Conservation (phyloP, 2,797 vertebrate species). For the Arctocebus calabarensis region DNA sequence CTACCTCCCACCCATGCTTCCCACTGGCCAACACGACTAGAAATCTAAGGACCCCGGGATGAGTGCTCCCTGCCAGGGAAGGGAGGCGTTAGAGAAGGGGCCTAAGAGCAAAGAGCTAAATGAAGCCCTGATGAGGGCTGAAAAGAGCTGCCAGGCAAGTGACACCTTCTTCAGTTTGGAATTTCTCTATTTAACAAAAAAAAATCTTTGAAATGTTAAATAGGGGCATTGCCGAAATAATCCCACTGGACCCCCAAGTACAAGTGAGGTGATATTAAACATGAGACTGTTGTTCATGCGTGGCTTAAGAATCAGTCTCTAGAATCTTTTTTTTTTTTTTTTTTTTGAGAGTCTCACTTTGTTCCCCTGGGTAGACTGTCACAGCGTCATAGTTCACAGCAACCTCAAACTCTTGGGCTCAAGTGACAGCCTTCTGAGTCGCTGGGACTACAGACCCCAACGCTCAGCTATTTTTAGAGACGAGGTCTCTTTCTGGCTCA, state of each 20-base stretch:
- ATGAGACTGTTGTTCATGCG: background rate
- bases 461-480: too few relatives aligned
- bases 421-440: too few relatives aligned
- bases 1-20: background rate
- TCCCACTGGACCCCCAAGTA: background rate
- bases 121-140: background rate
- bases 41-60: background rate
- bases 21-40: background rate
- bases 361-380: too few relatives aligned
- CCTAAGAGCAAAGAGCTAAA: background rate
- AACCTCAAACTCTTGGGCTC: too few relatives aligned
- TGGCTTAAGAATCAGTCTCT: constrained; percentile 31
- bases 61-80: background rate
- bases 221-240: background rate
- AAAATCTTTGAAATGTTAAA: background rate
- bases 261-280: background rate
- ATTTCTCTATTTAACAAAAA: background rate
- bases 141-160: background rate
- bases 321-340: constrained; percentile 8
- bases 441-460: too few relatives aligned
- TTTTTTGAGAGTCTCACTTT: too few relatives aligned
- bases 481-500: too few relatives aligned
- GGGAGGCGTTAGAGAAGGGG: background rate
- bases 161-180: background rate
- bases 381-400: too few relatives aligned